Base-by-base conservation (phyloP, 2,113 vertebrate genomes). In the Macaca mulatta region DNA sequence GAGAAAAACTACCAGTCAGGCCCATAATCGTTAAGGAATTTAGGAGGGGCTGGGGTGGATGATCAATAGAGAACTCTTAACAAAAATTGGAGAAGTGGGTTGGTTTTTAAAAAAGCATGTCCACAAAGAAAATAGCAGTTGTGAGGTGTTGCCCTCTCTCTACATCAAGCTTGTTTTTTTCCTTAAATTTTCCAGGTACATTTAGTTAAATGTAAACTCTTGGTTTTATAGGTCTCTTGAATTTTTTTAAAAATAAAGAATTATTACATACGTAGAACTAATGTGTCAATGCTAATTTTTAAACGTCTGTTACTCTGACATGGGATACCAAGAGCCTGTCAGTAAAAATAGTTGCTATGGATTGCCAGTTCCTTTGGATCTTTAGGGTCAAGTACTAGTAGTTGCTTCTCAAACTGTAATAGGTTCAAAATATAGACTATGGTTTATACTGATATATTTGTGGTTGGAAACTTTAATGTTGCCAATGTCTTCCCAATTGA, bases 391-490 rank as follows among this genome's bases (percentile, higher is more conserved):
- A 97, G 59, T 75, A 45, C 61, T 70, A 87, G 72, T 72, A 75
- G 75, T 96, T 97, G 81, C 90, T 97, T 98, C 95, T 96, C 93
- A 84, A 20, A 69, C 61, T 96, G 87, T 96, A 90, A 50, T 52
- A 90, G 55, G 67, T 96, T 96, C 88, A 96, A 85, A 97, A 90
- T 97, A 25, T 25, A 94, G 82, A 93, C 52, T 85, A 69, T 84
- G 77, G 82, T 75, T 97, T 94, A 93, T 84, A 32, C 94, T 86
- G 69, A 89, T 95, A 48, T 69, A 79, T 93, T 85, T 96, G 97
- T 96, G 96, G 96, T 97, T 98, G 97, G 97, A 98, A 98, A 96
- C 77, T 97, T 97, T 32, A 78, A 55, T 87, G 59, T 94, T 89
- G 91, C 96, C 96, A 97, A 79, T 94, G 57, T 90, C 83, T 95